Evolutionary conservation across 2,888 invertebrate genomes (phyloP), one percentile per base, ranked within the genome.

Genomic region (Brachyptera risi): DNA sequence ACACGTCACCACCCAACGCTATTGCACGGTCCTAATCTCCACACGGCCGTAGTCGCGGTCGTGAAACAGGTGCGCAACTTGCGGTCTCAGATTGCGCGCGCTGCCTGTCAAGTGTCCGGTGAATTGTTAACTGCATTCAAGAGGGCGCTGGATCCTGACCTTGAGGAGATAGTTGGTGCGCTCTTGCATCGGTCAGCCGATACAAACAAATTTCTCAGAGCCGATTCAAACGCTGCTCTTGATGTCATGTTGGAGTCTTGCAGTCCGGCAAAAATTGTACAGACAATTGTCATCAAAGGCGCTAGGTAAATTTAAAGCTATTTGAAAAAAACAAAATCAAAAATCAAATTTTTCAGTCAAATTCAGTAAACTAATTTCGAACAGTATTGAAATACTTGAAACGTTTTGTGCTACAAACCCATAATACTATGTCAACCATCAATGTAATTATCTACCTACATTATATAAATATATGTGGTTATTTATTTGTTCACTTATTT

Each of bases 151-250:
- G 87, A 88, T 42, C 76, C 90, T 78, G 96, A 96, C 75, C 78
- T 94, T 58, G 96, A 97, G 71, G 91, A 92, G 71, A 81, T 94
- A 56, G 87, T 88, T 0, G 84, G 82, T 21, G 87, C 90, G 9
- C 76, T 97, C 61, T 79, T 97, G 27, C 89, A 90, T 68, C 87
- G 96, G 63, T 90, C 92, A 56, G 94, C 95, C 0, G 97, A 98
- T 71, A 96, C 94, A 5, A 96, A 96, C 76, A 87, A 88, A 68
- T 96, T 98, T 73, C 82, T 98, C 56, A 82, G 96, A 21, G 90
- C 90, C 35, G 97, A 97, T 75, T 92, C 95, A 2, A 87, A 88
- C 61, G 80, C 82, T 9, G 91, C 96, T 1, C 75, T 98, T 42
- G 89, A 87, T 68, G 81, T 84, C 13, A 87, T 98, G 83, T 86